Percentiles rank a stretch among this genome's conserved stretches.
Evolutionary conservation across 2,113 vertebrate genomes (phyloP).

Genomic region (Azemiops feae): DNA sequence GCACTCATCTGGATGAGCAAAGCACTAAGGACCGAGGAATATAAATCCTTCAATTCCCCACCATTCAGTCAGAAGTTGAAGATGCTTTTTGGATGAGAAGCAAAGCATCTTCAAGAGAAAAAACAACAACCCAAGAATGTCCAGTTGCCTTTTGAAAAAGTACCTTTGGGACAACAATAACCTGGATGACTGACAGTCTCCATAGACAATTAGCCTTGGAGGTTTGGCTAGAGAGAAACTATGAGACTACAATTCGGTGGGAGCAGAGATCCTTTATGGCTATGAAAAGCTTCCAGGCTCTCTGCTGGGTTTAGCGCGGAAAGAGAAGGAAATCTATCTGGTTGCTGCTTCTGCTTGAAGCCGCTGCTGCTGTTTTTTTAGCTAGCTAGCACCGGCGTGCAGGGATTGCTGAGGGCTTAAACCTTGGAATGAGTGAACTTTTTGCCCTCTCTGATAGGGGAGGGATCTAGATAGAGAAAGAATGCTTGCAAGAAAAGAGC

Average conservation of each 20-base stretch:
- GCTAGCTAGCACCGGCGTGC: constrained; percentile 34
- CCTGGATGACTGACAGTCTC: too few relatives aligned
- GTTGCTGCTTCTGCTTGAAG: constrained; percentile 17
- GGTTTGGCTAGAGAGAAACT: not conserved
- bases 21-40: too few relatives aligned
- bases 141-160: too few relatives aligned
- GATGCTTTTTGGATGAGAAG: too few relatives aligned
- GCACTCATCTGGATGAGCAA: too few relatives aligned
- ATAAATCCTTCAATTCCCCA: too few relatives aligned
- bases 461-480: constrained; percentile 3
- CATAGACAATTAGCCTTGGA: too few relatives aligned
- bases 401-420: not conserved
- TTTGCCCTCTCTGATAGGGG: constrained; percentile 2
- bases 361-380: not conserved
- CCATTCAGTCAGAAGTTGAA: too few relatives aligned
- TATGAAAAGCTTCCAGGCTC: not conserved
- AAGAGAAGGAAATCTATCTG: constrained; percentile 30
- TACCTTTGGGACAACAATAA: too few relatives aligned
- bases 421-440: constrained; percentile 30
- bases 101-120: too few relatives aligned
- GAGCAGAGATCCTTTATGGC: not conserved
- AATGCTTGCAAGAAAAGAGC: not conserved
- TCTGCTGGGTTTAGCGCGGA: not conserved
- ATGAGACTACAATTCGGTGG: not conserved
- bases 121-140: too few relatives aligned